Evolutionary conservation across 2,888 invertebrate species (phyloP), one percentile per base, ranked within the genome.

Genomic region (Melanchra persicariae): DNA sequence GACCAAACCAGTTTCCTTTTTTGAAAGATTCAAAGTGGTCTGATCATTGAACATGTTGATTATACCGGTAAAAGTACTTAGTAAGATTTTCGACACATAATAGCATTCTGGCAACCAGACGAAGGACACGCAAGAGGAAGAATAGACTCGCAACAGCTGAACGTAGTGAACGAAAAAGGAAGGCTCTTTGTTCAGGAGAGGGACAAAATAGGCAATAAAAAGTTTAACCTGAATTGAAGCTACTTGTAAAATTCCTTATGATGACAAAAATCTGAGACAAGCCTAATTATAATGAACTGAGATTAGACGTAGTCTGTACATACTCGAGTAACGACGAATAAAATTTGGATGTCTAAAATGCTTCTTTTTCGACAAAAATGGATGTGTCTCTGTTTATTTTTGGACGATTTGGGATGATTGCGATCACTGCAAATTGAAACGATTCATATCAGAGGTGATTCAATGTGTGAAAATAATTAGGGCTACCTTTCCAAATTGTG

Each of bases 321-420:
- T 1, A 15, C 37, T 5, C 26, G 5, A 47, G 49, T 59, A 60
- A 68, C 9, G 55, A 70, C 7, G 58, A 72, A 74, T 69, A 66
- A 66, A 82, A 68, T 64, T 79, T 63, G 70, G 69, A 49, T 47
- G 45, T 52, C 74, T 49, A 73, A 80, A 83, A 77, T 86, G 85
- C 84, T 87, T 85, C 83, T 88, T 87, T 78, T 78, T 79, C 67
- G 76, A 69, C 76, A 26, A 64, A 77, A 87, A 83, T 82, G 70
- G 70, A 79, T 77, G 79, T 81, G 81, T 81, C 70, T 70, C 67
- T 87, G 87, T 88, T 88, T 87, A 78, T 81, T 80, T 85, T 81
- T 69, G 64, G 63, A 79, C 76, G 77, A 85, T 85, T 86, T 82
- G 49, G 70, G 66, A 65, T 67, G 70, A 74, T 79, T 73, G 62